Conservation (phyloP, 2,888 invertebrate genomes). For the Neoitamus cyanurus region DNA sequence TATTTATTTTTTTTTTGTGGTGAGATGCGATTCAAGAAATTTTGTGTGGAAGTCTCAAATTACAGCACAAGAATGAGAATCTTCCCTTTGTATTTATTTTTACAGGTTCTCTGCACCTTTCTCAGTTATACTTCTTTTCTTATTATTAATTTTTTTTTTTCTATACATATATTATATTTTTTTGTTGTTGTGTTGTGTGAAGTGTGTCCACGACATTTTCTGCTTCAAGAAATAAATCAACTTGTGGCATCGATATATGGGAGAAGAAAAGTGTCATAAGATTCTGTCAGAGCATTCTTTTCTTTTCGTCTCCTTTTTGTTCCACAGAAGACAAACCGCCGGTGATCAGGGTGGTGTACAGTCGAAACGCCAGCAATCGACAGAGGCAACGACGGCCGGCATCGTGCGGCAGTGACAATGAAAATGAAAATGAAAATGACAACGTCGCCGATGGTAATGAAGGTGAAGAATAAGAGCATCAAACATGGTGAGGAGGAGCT, state of each 20-base stretch:
- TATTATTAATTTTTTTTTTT: neutral
- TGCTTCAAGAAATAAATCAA: neutral
- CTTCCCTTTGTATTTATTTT: neutral
- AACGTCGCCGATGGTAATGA: neutral
- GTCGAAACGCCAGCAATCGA: too few species aligned
- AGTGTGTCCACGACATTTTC: neutral
- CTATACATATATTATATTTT: neutral
- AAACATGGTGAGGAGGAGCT: neutral
- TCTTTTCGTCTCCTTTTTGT: too few species aligned
- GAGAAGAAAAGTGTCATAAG: too few species aligned
- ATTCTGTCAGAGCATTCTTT: too few species aligned
- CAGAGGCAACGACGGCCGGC: too few species aligned
- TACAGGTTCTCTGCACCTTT: neutral
- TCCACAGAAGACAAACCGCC: too few species aligned
- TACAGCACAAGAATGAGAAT: neutral
- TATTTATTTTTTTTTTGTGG: neutral
- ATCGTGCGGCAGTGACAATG: neutral
- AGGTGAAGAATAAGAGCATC: neutral
- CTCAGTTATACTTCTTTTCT: neutral
- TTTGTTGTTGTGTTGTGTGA: neutral
- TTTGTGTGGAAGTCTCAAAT: neutral
- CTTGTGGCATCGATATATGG: too few species aligned
- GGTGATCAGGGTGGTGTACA: too few species aligned
- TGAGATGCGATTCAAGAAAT: too few species aligned
- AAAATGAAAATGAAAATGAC: neutral